phyloP scores from a whole-genome alignment of 2,797 vertebrate species.

The Poliocrania exsul region DNA sequence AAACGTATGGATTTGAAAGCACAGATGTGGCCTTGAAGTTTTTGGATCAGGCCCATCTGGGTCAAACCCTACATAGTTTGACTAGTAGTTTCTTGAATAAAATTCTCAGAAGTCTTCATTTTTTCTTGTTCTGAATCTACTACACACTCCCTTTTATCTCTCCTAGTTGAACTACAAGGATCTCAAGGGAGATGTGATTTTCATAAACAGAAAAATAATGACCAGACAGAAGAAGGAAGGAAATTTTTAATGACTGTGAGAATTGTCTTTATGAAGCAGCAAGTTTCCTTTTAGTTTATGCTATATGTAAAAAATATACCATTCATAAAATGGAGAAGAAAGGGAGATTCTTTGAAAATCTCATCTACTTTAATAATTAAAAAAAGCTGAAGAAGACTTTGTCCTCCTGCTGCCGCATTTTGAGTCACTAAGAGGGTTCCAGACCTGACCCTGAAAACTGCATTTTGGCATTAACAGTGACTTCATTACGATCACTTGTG shows the following conservation, averaged over 20 bases:
- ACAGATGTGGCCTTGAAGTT: conserved; percentile 56
- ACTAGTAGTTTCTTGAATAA: conserved; percentile 41
- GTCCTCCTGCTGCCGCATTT: background rate
- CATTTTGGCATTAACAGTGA: background rate
- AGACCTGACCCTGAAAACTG: background rate
- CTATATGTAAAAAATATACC: background rate
- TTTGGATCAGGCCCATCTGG: conserved; percentile 49
- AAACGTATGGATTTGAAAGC: conserved; percentile 40
- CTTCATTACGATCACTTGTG: background rate
- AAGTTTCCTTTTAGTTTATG: conserved; percentile 3
- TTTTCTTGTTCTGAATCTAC: conserved; percentile 57
- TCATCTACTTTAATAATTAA: background rate
- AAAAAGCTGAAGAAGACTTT: background rate
- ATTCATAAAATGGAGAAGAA: background rate
- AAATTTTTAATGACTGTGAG: conserved; percentile 63
- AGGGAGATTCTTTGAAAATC: background rate
- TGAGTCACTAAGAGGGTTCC: background rate
- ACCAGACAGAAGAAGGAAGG: conserved; percentile 68
- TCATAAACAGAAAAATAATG: conserved; percentile 76
- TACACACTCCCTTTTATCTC: conserved; percentile 74
- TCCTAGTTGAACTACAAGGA: conserved; percentile 63
- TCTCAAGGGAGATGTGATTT: conserved; percentile 73
- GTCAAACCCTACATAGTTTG: conserved; percentile 39
- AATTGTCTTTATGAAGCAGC: conserved; percentile 22
- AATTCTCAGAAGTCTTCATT: conserved; percentile 57